Evolutionary conservation across 1,140 invertebrate species (phyloP).

Genomic region (Drosophila ananassae): DNA sequence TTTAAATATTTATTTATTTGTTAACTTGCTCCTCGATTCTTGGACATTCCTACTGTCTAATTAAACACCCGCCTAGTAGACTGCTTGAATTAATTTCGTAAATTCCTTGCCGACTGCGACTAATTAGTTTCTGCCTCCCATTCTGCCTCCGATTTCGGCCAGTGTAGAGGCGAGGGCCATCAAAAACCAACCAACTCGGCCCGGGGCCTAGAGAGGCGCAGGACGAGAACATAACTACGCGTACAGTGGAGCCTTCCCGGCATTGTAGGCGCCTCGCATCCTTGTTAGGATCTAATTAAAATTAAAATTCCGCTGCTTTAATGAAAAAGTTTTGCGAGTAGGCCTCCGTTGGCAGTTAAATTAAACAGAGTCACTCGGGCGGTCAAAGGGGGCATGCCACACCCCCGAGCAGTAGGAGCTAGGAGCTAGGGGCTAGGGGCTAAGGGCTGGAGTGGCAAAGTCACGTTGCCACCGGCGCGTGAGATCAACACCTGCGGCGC

Average conservation of each 20-base stretch:
- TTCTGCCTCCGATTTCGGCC: neutral
- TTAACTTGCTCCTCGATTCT: too few species aligned
- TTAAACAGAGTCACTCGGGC: conserved; percentile 21
- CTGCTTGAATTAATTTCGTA: too few species aligned
- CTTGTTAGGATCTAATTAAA: conserved; percentile 78
- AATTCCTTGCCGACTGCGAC: too few species aligned
- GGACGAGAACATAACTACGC: conserved; percentile 8
- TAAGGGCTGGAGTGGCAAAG: conserved; percentile 10
- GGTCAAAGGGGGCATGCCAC: neutral
- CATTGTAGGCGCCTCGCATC: conserved; percentile 19
- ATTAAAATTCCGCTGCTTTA: conserved; percentile 76
- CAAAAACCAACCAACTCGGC: conserved; percentile 23
- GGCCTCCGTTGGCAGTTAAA: conserved; percentile 57
- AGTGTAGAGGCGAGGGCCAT: conserved; percentile 7
- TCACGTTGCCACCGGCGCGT: conserved; percentile 60
- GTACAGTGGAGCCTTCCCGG: conserved; percentile 12
- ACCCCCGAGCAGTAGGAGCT: neutral
- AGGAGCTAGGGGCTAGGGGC: too few species aligned
- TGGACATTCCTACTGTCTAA: too few species aligned
- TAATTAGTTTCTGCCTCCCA: too few species aligned
- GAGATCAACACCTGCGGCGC: conserved; percentile 55
- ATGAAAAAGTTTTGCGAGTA: conserved; percentile 68
- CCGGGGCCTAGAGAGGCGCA: conserved; percentile 14
- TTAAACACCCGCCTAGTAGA: too few species aligned
- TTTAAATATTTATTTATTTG: too few species aligned